phyloP scores from a whole-genome alignment of 2,113 vertebrate genomes.

The Strigops habroptila region DNA sequence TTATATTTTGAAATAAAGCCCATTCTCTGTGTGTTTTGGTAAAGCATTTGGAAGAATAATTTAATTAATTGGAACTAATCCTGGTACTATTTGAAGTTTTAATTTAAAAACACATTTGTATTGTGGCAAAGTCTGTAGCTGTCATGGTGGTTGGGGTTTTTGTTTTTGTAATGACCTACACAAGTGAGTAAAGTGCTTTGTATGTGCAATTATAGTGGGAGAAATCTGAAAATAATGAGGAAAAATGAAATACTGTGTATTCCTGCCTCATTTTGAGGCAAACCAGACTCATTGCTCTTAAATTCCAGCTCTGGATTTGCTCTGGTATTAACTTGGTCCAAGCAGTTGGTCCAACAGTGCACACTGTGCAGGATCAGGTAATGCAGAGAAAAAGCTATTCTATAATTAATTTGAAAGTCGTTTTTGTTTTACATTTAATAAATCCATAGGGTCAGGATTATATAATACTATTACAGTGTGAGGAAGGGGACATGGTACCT shows the following conservation, averaged over 20 bases:
- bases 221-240: not conserved
- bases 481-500: not conserved
- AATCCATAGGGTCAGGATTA: not conserved
- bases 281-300: not conserved
- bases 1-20: slow-evolving; percentile 19
- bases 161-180: not conserved
- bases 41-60: not conserved
- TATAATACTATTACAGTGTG: not conserved
- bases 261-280: not conserved
- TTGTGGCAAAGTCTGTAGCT: not conserved
- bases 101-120: not conserved
- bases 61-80: not conserved
- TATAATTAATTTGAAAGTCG: not conserved
- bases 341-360: not conserved
- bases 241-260: not conserved
- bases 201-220: not conserved
- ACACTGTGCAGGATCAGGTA: not conserved
- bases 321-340: not conserved
- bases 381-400: not conserved
- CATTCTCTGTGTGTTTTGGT: not conserved
- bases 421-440: not conserved
- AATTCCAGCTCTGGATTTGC: not conserved
- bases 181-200: not conserved
- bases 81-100: not conserved
- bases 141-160: not conserved